Conservation (phyloP, 2,113 vertebrate genomes). For the Aplodontia rufa region DNA sequence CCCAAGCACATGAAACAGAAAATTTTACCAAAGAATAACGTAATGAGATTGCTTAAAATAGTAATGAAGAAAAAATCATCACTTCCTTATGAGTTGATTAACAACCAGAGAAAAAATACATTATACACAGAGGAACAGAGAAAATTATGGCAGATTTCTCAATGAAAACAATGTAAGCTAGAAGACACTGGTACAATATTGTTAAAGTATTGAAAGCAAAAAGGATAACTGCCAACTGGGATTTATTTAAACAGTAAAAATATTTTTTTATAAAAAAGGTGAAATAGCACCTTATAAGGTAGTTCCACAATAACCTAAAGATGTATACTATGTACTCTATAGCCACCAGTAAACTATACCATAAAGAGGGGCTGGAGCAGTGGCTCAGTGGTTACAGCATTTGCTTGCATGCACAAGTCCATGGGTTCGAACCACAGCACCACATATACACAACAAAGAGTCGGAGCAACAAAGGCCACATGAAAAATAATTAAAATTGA, state of each 20-base stretch:
- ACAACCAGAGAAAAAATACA: not conserved
- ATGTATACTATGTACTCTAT: not conserved
- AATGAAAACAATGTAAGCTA: not conserved
- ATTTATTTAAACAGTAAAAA: not conserved
- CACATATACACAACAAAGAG: no score
- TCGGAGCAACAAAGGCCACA: no score
- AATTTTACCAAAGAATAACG: not conserved
- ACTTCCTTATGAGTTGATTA: no score
- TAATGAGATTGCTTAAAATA: not conserved
- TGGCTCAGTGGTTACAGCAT: no score
- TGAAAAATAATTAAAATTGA: no score
- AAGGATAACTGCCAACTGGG: not conserved
- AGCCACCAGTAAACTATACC: not conserved
- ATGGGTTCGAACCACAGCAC: no score
- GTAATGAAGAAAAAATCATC: not conserved
- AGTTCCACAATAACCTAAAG: not conserved
- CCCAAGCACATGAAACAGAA: not conserved
- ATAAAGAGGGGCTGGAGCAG: no score
- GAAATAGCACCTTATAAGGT: not conserved
- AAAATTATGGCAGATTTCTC: constrained; percentile 8
- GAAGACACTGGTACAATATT: no score
- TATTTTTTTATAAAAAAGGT: not conserved
- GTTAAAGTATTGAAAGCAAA: not conserved
- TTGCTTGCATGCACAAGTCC: no score
- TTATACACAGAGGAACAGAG: not conserved